Evolutionary conservation across 2,113 vertebrate genomes (phyloP).

Genomic region (Microcebus ravelobensis): DNA sequence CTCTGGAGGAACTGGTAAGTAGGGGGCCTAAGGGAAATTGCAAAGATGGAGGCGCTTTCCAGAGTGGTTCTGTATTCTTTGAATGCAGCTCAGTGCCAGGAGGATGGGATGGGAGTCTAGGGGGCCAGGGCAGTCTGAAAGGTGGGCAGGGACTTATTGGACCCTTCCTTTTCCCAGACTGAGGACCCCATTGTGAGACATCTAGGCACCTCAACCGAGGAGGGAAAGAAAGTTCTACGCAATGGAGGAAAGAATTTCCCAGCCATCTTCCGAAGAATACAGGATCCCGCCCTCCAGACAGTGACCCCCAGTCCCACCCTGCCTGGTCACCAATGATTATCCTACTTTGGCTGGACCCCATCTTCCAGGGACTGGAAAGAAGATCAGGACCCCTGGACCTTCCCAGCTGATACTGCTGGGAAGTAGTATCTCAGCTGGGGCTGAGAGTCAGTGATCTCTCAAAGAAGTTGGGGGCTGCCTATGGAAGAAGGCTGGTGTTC

Average conservation of each 20-base stretch:
- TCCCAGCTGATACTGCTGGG: not conserved
- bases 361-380: not conserved
- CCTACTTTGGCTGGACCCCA: not conserved
- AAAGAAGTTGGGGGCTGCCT: not conserved
- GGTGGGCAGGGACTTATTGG: not conserved
- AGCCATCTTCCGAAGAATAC: constrained; percentile 90
- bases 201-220: constrained; percentile 92
- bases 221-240: constrained; percentile 94
- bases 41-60: not conserved
- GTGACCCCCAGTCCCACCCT: not conserved
- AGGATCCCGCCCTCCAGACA: constrained; percentile 73
- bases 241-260: constrained; percentile 92
- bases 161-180: constrained; percentile 80
- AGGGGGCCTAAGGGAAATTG: not conserved
- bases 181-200: constrained; percentile 88
- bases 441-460: not conserved
- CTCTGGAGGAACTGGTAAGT: constrained; percentile 91
- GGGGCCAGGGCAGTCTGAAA: not conserved
- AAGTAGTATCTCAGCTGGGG: too few species aligned
- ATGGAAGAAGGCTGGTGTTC: not conserved
- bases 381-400: not conserved
- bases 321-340: constrained; percentile 35
- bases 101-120: not conserved
- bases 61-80: not conserved
- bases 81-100: not conserved